Conservation (phyloP, 1,140 invertebrate genomes). For the Caerostris extrusa region DNA sequence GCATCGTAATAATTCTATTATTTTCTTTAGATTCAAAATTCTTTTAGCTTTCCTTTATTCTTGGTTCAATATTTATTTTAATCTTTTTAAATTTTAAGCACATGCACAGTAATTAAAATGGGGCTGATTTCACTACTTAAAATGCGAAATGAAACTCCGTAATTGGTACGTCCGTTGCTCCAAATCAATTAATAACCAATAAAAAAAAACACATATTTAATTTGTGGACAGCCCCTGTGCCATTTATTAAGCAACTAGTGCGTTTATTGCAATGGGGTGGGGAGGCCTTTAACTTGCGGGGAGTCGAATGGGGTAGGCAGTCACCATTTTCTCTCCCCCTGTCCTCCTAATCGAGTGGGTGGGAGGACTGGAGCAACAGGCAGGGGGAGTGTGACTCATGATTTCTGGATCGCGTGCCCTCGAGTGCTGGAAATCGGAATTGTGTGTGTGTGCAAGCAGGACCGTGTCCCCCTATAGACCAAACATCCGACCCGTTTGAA, state of each 20-base stretch:
- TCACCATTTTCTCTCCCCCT: not conserved
- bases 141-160: too few relatives aligned
- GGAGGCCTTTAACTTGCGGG: not conserved
- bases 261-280: not conserved
- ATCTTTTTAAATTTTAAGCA: too few relatives aligned
- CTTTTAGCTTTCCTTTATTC: too few relatives aligned
- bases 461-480: not conserved
- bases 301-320: not conserved
- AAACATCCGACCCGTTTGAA: conserved; percentile 10
- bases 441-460: not conserved
- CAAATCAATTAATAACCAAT: too few relatives aligned
- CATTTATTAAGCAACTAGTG: conserved; percentile 36
- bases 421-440: not conserved
- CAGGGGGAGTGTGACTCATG: conserved; percentile 29
- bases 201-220: not conserved
- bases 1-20: too few relatives aligned
- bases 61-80: too few relatives aligned
- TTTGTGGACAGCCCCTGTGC: not conserved
- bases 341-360: not conserved
- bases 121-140: too few relatives aligned
- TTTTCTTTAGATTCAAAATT: too few relatives aligned
- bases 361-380: conserved; percentile 21
- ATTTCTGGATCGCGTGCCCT: conserved; percentile 23
- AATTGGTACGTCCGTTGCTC: too few relatives aligned
- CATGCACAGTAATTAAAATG: too few relatives aligned